These are phyloP conservation scores for Thera obeliscata DNA, from an alignment of 2,888 invertebrate genomes.

Conservation along the genomic window DNA sequence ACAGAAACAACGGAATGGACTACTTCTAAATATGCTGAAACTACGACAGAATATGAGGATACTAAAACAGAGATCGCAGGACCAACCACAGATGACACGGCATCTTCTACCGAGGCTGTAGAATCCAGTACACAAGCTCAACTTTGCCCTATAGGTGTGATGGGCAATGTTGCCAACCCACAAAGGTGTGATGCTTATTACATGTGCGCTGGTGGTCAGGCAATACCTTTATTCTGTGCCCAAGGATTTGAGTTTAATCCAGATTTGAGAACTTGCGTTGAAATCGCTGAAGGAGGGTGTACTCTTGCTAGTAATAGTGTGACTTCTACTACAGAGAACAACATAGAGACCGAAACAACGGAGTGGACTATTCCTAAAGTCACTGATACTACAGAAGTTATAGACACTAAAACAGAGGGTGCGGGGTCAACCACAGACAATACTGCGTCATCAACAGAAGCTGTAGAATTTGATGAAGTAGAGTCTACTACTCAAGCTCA, in stretches of 20 bases:
- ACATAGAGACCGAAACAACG: neutral
- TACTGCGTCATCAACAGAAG: neutral
- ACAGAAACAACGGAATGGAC: conserved; percentile 1
- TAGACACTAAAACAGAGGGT: neutral
- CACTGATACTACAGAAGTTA: neutral
- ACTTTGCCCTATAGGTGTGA: neutral
- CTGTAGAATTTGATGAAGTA: neutral
- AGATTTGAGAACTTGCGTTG: neutral
- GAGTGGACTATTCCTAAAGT: neutral
- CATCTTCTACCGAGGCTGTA: neutral
- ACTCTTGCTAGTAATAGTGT: conserved; percentile 11
- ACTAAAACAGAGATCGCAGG: neutral
- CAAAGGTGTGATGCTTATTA: conserved; percentile 47
- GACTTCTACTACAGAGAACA: neutral
- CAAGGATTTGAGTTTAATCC: neutral
- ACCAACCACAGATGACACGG: neutral
- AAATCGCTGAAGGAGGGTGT: conserved; percentile 37
- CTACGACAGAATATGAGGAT: neutral
- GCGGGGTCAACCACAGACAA: neutral
- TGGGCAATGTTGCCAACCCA: conserved; percentile 34
- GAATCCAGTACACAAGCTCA: neutral
- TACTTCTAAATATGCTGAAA: neutral
- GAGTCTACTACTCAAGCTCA: neutral
- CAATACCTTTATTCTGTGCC: conserved; percentile 4
- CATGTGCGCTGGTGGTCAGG: conserved; percentile 42